Evolutionary conservation across 2,888 invertebrate species (phyloP), one percentile per base, ranked within the genome.

Genomic region (Creontiades dilutus): DNA sequence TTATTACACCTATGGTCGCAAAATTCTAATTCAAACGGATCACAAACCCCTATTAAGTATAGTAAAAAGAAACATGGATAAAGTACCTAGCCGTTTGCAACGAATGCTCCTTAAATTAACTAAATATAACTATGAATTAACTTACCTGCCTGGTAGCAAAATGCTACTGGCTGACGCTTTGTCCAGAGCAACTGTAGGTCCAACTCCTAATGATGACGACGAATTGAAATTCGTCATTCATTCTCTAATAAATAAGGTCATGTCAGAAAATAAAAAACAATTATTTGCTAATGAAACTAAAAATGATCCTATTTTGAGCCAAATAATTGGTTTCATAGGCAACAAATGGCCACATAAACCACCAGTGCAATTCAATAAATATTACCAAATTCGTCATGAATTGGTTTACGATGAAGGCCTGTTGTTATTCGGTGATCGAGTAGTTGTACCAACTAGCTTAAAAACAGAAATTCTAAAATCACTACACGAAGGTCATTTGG

Each of bases 401-500:
- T 0, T 78, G 5, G 2, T 0, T 37, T 37, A 27, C 23, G n/a
- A 47, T 16, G 78, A 78, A 2, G 28, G 78, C 13, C 16, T 78
- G 16, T 12, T 27, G 78, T 27, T 14, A 11, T 78, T 37, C 16
- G 28, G 78, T 16, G 47, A 78, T n/a, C 28, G 78, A 11, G 23
- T 78, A 78, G 11, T 78, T n/a, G 78, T 27, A 11, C 78, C 78
- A 27, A 16, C 46, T 4, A 47, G 5, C n/a, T 4, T 27, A n/a
- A 12, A 78, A 78, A 37, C n/a, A n/a, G 3, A 3, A 27, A 47
- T 78, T 2, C 37, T 78, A 46, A 47, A 78, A n/a, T 28, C 28
- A 0, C 11, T 52, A 52, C 52, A 92, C 85, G 89, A 90, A 81
- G 84, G 91, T 46, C 91, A 91, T 88, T 7, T 91, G 14, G 91